phyloP scores from a whole-genome alignment of 2,797 vertebrate genomes.

The Syngnathus acus region DNA sequence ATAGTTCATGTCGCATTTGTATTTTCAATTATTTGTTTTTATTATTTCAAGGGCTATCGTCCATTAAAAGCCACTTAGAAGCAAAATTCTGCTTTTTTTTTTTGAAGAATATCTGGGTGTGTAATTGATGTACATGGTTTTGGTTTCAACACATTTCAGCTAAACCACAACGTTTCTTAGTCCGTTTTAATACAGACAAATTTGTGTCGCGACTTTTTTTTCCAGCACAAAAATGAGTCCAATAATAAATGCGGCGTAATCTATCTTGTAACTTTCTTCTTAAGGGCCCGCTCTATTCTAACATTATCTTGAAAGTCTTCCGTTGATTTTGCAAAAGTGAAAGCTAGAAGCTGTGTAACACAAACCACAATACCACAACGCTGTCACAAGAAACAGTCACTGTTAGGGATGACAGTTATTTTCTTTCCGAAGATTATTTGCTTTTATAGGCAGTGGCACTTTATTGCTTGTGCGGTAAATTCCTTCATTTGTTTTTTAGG shows the following conservation, averaged over 20 bases:
- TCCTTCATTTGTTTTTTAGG: slow-evolving; percentile 60
- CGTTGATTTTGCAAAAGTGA: slow-evolving; percentile 3
- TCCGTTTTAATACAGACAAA: not conserved
- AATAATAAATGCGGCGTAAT: not conserved
- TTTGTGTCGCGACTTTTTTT: not conserved
- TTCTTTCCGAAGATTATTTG: not conserved
- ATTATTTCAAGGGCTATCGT: not conserved
- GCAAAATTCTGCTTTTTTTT: not conserved
- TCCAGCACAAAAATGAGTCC: not conserved
- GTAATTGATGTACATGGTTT: no score
- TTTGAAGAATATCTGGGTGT: no score
- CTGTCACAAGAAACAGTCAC: not conserved
- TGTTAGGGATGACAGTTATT: not conserved
- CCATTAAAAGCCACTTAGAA: not conserved
- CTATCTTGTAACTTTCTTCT: not conserved
- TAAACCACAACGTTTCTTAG: no score
- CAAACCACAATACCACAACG: slow-evolving; percentile 6
- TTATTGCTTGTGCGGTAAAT: not conserved
- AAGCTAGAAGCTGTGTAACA: slow-evolving; percentile 7
- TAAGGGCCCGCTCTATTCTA: not conserved
- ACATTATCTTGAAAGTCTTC: not conserved
- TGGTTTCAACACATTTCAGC: no score
- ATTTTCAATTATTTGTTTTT: not conserved
- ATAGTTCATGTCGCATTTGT: slow-evolving; percentile 1
- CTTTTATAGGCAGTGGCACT: not conserved